phyloP scores from a whole-genome alignment of 2,888 invertebrate genomes.

The Pyrrhia umbra region DNA sequence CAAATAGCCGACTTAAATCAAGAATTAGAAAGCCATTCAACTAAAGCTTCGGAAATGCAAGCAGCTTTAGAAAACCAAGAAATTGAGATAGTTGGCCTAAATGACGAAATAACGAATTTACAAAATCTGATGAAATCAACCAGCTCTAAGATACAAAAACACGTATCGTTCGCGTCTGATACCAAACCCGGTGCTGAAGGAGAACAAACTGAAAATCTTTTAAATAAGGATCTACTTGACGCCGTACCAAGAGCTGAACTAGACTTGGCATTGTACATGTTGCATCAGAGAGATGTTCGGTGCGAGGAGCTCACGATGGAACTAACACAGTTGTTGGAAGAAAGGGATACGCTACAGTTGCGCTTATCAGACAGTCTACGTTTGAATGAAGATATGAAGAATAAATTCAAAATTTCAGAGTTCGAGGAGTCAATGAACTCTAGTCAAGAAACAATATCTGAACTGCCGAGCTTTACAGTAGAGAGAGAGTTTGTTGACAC shows the following conservation, averaged over 20 bases:
- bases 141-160: slow-evolving; percentile 82
- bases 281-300: slow-evolving; percentile 96
- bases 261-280: slow-evolving; percentile 95
- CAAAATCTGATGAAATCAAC: slow-evolving; percentile 75
- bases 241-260: slow-evolving; percentile 91
- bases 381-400: slow-evolving; percentile 91
- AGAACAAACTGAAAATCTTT: slow-evolving; percentile 57
- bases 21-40: slow-evolving; percentile 88
- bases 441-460: slow-evolving; percentile 75
- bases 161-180: slow-evolving; percentile 85
- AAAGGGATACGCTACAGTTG: slow-evolving; percentile 95
- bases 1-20: slow-evolving; percentile 89
- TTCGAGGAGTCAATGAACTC: slow-evolving; percentile 73
- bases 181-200: slow-evolving; percentile 78
- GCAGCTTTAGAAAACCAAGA: slow-evolving; percentile 92
- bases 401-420: slow-evolving; percentile 71
- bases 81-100: slow-evolving; percentile 93
- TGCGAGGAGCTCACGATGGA: slow-evolving; percentile 97
- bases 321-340: slow-evolving; percentile 95
- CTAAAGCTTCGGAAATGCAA: slow-evolving; percentile 90
- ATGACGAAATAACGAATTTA: slow-evolving; percentile 90
- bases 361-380: slow-evolving; percentile 95
- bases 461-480: slow-evolving; percentile 73
- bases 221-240: slow-evolving; percentile 79
- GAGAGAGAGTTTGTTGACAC: slow-evolving; percentile 82